Evolutionary conservation across 2,888 invertebrate genomes (phyloP).

Genomic region (Agonopterix arenella): DNA sequence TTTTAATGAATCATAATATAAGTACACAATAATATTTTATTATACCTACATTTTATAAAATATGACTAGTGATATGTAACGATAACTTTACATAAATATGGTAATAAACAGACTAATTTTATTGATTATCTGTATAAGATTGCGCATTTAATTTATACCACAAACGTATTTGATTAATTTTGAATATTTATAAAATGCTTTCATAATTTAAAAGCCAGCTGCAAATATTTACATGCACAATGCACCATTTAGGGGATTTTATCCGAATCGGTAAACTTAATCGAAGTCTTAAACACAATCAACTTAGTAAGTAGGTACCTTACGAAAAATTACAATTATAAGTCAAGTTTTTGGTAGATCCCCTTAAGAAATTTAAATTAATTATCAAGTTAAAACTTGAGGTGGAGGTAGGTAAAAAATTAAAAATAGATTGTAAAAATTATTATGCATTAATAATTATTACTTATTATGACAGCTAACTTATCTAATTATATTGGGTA

Average conservation of each 20-base stretch:
- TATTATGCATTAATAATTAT: constrained; percentile 31
- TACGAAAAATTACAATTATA: too few species aligned
- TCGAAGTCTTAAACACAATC: too few species aligned
- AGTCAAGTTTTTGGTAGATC: constrained; percentile 62
- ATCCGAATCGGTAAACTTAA: too few species aligned
- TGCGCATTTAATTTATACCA: constrained; percentile 11
- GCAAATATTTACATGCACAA: constrained; percentile 3
- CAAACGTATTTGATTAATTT: not conserved
- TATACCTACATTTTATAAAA: constrained; percentile 16
- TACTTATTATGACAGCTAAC: too few species aligned
- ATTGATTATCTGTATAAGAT: constrained; percentile 15
- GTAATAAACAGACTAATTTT: constrained; percentile 31
- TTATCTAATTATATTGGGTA: too few species aligned
- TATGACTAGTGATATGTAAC: constrained; percentile 76
- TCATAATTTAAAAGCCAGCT: not conserved
- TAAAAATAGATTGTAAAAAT: constrained; percentile 31
- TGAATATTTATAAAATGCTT: not conserved
- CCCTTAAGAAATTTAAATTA: constrained; percentile 18
- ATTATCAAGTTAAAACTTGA: constrained; percentile 9
- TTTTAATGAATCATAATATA: too few species aligned
- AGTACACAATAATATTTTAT: not conserved
- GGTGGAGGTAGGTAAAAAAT: constrained; percentile 54
- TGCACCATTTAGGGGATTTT: constrained; percentile 3
- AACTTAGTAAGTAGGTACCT: too few species aligned
- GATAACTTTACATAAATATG: constrained; percentile 65